Percentiles rank a stretch among this genome's conserved stretches.
Conservation (phyloP, 2,113 vertebrate genomes). For the Tetraodon nigroviridis region DNA sequence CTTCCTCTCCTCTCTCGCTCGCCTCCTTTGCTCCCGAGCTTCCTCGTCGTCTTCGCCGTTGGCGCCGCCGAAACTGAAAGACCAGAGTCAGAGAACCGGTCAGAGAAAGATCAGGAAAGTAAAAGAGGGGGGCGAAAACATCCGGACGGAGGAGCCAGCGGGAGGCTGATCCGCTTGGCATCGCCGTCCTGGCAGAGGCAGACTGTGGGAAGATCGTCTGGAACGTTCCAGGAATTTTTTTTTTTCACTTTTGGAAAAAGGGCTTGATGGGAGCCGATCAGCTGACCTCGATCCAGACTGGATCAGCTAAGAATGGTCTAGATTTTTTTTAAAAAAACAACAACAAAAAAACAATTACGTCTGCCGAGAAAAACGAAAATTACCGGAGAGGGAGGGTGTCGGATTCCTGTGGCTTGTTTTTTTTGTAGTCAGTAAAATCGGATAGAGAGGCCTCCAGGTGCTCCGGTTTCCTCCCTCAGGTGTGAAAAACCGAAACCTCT, state of each 20-base stretch:
- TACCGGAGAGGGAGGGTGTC: too few relatives aligned
- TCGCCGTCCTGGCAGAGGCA: neutral
- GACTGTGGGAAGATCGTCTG: conserved; percentile 52
- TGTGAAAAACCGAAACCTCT: too few relatives aligned
- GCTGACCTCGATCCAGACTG: neutral
- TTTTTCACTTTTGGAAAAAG: neutral
- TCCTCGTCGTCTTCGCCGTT: conserved; percentile 90
- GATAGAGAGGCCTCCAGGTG: too few relatives aligned
- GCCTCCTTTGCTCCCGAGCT: conserved; percentile 83
- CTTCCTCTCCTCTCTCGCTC: conserved; percentile 90
- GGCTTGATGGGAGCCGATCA: conserved; percentile 7
- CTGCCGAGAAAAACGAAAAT: too few relatives aligned
- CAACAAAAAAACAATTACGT: neutral
- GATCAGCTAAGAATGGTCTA: neutral
- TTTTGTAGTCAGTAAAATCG: too few relatives aligned
- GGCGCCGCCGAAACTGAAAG: conserved; percentile 74
- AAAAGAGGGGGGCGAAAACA: conserved; percentile 61
- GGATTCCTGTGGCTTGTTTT: too few relatives aligned
- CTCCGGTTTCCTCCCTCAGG: too few relatives aligned
- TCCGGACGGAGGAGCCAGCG: conserved; percentile 27
- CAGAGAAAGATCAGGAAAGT: conserved; percentile 20
- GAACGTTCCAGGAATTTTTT: conserved; percentile 3
- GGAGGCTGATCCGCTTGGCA: conserved; percentile 21
- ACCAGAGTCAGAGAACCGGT: neutral
- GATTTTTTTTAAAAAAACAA: neutral